A percentile compares a stretch with the other conserved stretches of the same genome.
Conservation (phyloP, 2,113 vertebrate genomes). For the Crotalus horridus region DNA sequence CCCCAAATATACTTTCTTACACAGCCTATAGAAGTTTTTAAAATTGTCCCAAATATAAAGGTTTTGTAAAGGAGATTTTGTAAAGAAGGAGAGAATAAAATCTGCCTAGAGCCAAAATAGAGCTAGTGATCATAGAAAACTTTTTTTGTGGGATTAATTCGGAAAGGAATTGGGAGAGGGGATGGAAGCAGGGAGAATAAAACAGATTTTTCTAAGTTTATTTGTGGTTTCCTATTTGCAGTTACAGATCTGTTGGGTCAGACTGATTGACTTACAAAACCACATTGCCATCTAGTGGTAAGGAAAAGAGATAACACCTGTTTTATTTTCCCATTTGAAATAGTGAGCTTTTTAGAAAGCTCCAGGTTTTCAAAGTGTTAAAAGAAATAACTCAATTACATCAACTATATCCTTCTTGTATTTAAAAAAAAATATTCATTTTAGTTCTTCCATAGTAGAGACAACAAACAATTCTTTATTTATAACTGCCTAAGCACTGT, state of each 20-base stretch:
- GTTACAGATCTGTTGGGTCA: background rate
- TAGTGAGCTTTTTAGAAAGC: constrained; percentile 40
- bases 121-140: constrained; percentile 48
- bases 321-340: constrained; percentile 25
- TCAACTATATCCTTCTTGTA: constrained; percentile 31
- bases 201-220: constrained; percentile 44
- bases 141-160: constrained; percentile 45
- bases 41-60: constrained; percentile 29
- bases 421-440: constrained; percentile 60
- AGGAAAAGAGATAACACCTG: background rate
- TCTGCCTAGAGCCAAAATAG: constrained; percentile 31
- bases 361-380: constrained; percentile 41
- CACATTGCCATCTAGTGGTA: constrained; percentile 72
- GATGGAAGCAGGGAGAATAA: constrained; percentile 39
- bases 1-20: constrained; percentile 10
- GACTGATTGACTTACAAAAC: constrained; percentile 19
- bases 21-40: constrained; percentile 15
- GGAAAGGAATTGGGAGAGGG: constrained; percentile 26
- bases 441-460: constrained; percentile 67
- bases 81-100: constrained; percentile 28
- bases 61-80: constrained; percentile 38
- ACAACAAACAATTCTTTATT: constrained; percentile 74
- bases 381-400: constrained; percentile 33
- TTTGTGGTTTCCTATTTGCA: constrained; percentile 39
- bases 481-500: constrained; percentile 65